Conservation (phyloP, 2,113 vertebrate species). For the Polyodon spathula region DNA sequence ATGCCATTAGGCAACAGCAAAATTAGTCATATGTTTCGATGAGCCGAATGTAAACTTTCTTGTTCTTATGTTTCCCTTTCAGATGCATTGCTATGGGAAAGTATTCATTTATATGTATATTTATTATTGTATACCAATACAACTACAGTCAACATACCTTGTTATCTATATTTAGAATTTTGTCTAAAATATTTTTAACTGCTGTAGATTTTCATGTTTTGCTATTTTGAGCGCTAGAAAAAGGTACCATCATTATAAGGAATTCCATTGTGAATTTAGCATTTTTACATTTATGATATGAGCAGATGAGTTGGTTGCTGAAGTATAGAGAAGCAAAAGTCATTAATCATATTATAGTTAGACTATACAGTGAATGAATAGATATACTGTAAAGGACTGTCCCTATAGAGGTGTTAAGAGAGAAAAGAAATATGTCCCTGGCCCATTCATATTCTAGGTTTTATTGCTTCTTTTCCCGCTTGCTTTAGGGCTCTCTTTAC, state of each 20-base stretch:
- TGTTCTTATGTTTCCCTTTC: not conserved
- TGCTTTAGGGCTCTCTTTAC: conserved; percentile 75
- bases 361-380: no score
- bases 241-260: not conserved
- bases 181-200: not conserved
- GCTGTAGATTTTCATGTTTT: not conserved
- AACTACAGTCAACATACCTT: no score
- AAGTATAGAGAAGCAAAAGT: no score
- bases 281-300: not conserved
- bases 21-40: not conserved
- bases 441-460: conserved; percentile 19
- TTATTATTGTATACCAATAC: not conserved
- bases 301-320: no score
- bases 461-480: conserved; percentile 20
- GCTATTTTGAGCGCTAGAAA: not conserved
- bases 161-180: not conserved
- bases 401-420: not conserved
- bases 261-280: not conserved
- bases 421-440: not conserved
- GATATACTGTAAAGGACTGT: no score
- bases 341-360: no score
- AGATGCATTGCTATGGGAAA: not conserved
- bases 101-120: not conserved
- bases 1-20: not conserved
- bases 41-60: no score